Evolutionary conservation across 1,140 invertebrate genomes (phyloP).

Genomic region (Penaeus indicus): DNA sequence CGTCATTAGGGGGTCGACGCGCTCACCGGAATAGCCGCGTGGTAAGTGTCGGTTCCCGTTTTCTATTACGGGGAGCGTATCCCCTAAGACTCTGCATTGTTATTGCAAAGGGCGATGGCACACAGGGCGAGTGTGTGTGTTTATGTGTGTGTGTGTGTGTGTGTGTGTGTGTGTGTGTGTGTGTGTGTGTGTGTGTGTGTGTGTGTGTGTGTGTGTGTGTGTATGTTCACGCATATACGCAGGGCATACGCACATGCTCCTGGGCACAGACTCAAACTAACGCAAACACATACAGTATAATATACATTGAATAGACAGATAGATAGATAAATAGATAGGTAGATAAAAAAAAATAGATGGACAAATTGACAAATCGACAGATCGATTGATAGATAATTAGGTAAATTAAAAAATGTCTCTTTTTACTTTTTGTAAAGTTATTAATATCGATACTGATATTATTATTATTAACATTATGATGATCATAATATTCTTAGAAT

Average conservation of each 20-base stretch:
- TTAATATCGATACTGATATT: neutral
- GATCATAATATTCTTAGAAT: neutral
- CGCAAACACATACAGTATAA: neutral
- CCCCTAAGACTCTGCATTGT: too few species aligned
- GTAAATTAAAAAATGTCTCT: neutral
- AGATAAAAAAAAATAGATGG: neutral
- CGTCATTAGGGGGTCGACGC: too few species aligned
- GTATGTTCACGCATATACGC: neutral
- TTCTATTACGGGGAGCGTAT: too few species aligned
- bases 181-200: conserved; percentile 5
- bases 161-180: neutral
- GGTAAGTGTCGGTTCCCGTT: too few species aligned
- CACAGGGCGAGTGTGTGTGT: neutral
- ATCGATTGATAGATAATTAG: neutral
- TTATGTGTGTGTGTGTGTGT: conserved; percentile 4
- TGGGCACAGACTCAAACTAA: neutral
- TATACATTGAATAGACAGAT: neutral
- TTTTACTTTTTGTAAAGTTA: neutral
- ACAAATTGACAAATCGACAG: neutral
- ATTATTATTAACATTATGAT: neutral
- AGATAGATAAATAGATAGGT: neutral
- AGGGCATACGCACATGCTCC: neutral
- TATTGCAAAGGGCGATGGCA: too few species aligned
- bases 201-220: neutral
- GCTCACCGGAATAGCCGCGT: too few species aligned